Base-by-base conservation (phyloP, 2,888 invertebrate species). In the Cephus rjabovi region DNA sequence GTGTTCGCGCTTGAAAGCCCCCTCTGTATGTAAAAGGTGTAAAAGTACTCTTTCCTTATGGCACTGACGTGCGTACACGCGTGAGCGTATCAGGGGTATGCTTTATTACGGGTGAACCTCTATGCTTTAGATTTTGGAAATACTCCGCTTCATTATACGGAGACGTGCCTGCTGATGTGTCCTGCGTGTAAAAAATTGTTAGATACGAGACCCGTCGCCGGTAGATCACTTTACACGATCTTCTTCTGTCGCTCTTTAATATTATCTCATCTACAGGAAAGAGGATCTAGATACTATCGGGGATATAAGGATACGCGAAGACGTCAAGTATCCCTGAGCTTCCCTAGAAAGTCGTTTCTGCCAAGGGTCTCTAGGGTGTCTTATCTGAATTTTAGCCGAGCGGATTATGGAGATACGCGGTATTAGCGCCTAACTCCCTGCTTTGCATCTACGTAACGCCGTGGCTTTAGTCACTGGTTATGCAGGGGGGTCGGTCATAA, bases 361-460 rank as follows among this genome's bases (percentile, higher is more conserved):
- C 23, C 56, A 23, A 15, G 15, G 56, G 23, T 71, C 34, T 31
- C 71, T 12, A 71, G 31, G 71, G 71, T 71, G 74, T 79, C 78
- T 78, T 80, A 77, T 77, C 82, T 82, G 78, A 82, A 82, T 82
- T 82, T 81, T 79, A 82, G 76, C 79, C 80, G 75, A 79, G 76
- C 76, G 81, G 81, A 82, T 82, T 82, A 82, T 82, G 81, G 79
- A 82, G 80, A 82, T 82, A 78, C 78, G 79, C 77, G 74, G 81
- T 82, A 79, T 82, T 81, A 82, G 81, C 77, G 80, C 80, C 81
- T 80, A 82, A 81, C 80, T 81, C 80, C 80, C 81, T 79, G 79
- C 81, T 82, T 81, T 82, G 81, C 82, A 81, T 81, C 81, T 78
- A 79, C 80, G 79, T 79, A 80, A 81, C 79, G 23, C 34, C 74